Base-by-base conservation (phyloP, 1,140 invertebrate species). In the Lordiphosa clarofinis region DNA sequence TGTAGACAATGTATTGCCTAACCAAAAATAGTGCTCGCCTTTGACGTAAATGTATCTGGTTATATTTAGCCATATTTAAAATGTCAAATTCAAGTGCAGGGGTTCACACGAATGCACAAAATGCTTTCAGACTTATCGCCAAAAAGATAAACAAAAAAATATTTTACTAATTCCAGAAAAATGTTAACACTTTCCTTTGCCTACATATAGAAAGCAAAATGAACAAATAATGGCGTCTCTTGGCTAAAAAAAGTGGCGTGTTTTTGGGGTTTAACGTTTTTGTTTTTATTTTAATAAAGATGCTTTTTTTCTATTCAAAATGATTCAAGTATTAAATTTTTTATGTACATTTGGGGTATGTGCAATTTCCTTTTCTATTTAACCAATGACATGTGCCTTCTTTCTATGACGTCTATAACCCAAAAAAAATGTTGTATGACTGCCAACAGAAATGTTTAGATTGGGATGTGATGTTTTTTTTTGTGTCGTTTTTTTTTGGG, bases 51-150 rank as follows among this genome's bases (percentile, higher is more conserved):
- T 66, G 64, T 31, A 31, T 31, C 28, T 31, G 28, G 6, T 8
- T 78, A 73, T 69, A 73, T 75, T 64, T 72, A 81, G 56, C 15
- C 13, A 68, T 46, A 60, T 71, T 39, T 65, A 58, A 72, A 82
- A 82, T 75, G 76, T 64, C 67, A 82, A 55, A 64, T 64, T 75
- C 66, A 75, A 75, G 62, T 68, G 56, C 67, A 82, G 19, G 31
- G 12, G 13, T 21, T 48, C 31, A 28, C 21, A 15, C 10, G 12
- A 56, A 36, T 44, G 28, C 9, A 61, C 28, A 31, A 31, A 31
- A 56, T 52, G 64, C 53, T 61, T 67, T 61, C 39, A 66, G 39
- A 12, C 39, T 12, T 36, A 13, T 37, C 24, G 31, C 28, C 43
- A 54, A 19, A 15, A 4, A 19, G 31, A 19, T 21, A 7, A 19